Percentiles rank a stretch among this genome's conserved stretches.
Evolutionary conservation across 2,113 vertebrate species (phyloP).

Genomic region (Orthonyx spaldingii): DNA sequence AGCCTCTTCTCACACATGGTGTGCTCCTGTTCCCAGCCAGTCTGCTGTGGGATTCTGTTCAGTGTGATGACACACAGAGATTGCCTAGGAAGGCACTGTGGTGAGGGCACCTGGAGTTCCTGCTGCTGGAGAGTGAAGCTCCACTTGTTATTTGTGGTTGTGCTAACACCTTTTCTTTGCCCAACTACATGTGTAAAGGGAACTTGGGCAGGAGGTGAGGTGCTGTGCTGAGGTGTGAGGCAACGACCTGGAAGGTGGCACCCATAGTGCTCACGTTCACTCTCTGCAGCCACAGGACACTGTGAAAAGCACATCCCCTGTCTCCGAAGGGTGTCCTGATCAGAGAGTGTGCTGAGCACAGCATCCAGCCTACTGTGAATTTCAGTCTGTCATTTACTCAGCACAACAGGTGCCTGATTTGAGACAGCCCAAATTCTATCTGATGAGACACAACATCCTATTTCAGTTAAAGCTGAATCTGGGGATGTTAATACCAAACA

Average conservation of each 20-base stretch:
- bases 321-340: neutral
- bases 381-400: neutral
- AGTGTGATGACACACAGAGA: neutral
- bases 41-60: neutral
- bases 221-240: neutral
- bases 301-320: neutral
- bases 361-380: neutral
- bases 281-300: neutral
- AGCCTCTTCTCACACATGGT: neutral
- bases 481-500: neutral
- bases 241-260: neutral
- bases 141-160: neutral
- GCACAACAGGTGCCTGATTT: slow-evolving; percentile 8
- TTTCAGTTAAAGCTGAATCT: neutral
- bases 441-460: neutral
- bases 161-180: neutral
- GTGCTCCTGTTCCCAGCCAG: neutral
- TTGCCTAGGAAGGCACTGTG: neutral
- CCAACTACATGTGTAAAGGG: accelerated
- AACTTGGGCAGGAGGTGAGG: neutral
- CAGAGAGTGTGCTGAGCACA: neutral
- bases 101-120: neutral
- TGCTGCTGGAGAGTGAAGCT: neutral
- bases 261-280: accelerated
- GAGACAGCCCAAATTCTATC: neutral